Percentiles rank a stretch among this genome's conserved stretches.
Evolutionary conservation across 2,797 vertebrate genomes (phyloP).

Genomic region (Heteromormyrus szaboi): DNA sequence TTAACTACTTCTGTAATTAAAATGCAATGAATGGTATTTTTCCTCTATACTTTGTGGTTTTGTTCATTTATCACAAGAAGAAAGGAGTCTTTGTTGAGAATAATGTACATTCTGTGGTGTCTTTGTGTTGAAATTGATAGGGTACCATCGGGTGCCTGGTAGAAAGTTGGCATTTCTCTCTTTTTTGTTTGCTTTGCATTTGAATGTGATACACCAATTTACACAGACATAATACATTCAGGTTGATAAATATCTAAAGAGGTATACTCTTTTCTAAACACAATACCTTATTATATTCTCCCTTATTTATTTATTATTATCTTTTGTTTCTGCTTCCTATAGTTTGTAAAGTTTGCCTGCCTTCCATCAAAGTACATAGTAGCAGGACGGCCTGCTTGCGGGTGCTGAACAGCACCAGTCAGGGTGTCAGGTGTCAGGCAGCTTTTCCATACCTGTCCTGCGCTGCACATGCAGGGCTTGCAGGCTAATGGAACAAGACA

Average conservation of each 20-base stretch:
- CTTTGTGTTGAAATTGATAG: neutral
- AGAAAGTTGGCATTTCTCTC: neutral
- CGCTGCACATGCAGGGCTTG: neutral
- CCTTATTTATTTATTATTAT: neutral
- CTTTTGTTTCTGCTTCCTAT: neutral
- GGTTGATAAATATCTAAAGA: neutral
- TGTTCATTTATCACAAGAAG: conserved; percentile 12
- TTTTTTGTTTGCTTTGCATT: neutral
- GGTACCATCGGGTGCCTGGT: neutral
- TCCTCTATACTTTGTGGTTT: neutral
- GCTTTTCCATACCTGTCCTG: neutral
- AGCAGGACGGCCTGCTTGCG: neutral
- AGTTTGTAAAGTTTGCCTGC: neutral
- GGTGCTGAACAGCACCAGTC: neutral
- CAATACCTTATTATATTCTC: neutral
- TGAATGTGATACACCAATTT: neutral
- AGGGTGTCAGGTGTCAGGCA: neutral
- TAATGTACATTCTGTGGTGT: neutral
- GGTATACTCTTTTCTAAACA: neutral
- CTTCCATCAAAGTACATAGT: neutral
- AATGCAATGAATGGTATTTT: neutral
- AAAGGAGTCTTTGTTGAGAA: conserved; percentile 8
- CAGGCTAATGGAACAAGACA: neutral
- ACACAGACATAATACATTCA: neutral
- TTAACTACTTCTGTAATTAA: conserved; percentile 35